phyloP scores from a whole-genome alignment of 2,113 vertebrate genomes.

The Leuciscus idus region DNA sequence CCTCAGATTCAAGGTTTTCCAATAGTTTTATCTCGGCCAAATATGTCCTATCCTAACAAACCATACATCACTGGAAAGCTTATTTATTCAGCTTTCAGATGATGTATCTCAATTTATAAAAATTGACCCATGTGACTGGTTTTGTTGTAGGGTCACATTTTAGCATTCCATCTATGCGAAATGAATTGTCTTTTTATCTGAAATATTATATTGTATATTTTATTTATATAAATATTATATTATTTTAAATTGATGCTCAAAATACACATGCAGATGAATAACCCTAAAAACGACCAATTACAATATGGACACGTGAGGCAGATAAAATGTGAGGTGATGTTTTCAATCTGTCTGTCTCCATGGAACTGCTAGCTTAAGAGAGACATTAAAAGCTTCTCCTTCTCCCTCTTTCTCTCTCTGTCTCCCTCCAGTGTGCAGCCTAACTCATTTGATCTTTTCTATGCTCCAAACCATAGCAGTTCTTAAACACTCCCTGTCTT shows the following conservation, averaged over 20 bases:
- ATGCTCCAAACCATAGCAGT: constrained; percentile 15
- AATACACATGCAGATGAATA: background rate
- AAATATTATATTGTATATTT: too few species aligned
- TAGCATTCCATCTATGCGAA: background rate
- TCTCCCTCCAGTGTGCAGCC: constrained; percentile 5
- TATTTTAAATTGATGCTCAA: background rate
- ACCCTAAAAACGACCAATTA: background rate
- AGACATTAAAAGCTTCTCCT: constrained; percentile 14
- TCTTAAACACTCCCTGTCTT: constrained; percentile 13
- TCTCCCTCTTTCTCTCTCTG: background rate
- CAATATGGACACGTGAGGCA: background rate
- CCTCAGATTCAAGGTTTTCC: too few species aligned
- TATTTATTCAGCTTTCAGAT: too few species aligned
- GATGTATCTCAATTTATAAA: too few species aligned
- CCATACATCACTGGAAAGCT: too few species aligned
- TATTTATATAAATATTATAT: too few species aligned
- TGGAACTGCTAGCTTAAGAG: constrained; percentile 10
- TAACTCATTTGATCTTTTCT: constrained; percentile 32
- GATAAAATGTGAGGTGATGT: background rate
- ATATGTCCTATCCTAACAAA: too few species aligned
- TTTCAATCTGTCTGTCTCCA: constrained; percentile 19
- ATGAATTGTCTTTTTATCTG: background rate
- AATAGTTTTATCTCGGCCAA: too few species aligned
- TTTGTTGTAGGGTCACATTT: background rate
- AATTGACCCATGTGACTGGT: too few species aligned